Evolutionary conservation across 30 jellyfish, hydroid and myxozoan genomes (phyloP).

Genomic region (Aurelia sp.): DNA sequence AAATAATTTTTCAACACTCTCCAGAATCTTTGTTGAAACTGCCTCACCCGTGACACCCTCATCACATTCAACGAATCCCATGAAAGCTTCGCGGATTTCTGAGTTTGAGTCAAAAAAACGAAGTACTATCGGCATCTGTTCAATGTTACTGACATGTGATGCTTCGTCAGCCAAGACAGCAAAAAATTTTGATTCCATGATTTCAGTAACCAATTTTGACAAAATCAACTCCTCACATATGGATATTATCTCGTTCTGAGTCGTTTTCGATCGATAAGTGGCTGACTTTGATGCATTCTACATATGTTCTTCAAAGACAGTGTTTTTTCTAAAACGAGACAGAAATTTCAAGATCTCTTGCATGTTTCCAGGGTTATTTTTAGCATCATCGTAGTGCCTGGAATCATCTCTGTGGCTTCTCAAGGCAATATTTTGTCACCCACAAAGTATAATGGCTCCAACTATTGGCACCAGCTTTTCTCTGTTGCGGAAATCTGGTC

Average conservation of each 20-base stretch:
- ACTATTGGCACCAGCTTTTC: constrained; percentile 35
- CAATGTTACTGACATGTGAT: constrained; percentile 27
- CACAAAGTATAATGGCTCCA: constrained; percentile 32
- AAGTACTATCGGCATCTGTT: constrained; percentile 54
- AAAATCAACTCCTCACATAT: constrained; percentile 59
- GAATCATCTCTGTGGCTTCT: constrained; percentile 52
- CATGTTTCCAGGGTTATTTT: constrained; percentile 33
- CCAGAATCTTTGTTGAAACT: too few relatives aligned
- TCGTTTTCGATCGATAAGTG: constrained; percentile 43
- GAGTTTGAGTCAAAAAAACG: constrained; percentile 6
- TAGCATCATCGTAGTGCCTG: neutral
- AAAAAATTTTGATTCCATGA: constrained; percentile 25
- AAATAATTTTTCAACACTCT: too few relatives aligned
- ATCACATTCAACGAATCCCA: constrained; percentile 26
- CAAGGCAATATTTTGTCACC: constrained; percentile 37
- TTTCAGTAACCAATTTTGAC: neutral
- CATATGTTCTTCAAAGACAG: constrained; percentile 17
- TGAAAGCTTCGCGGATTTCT: constrained; percentile 14
- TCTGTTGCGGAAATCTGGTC: neutral
- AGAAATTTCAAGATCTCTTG: constrained; percentile 14
- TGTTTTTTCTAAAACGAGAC: constrained; percentile 2
- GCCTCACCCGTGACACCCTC: neutral
- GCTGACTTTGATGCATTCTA: constrained; percentile 23
- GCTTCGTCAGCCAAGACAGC: constrained; percentile 68
- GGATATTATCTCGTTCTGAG: constrained; percentile 67